Evolutionary conservation across 1,140 invertebrate genomes (phyloP), one percentile per base, ranked within the genome.

Genomic region (Dendroctonus valens): DNA sequence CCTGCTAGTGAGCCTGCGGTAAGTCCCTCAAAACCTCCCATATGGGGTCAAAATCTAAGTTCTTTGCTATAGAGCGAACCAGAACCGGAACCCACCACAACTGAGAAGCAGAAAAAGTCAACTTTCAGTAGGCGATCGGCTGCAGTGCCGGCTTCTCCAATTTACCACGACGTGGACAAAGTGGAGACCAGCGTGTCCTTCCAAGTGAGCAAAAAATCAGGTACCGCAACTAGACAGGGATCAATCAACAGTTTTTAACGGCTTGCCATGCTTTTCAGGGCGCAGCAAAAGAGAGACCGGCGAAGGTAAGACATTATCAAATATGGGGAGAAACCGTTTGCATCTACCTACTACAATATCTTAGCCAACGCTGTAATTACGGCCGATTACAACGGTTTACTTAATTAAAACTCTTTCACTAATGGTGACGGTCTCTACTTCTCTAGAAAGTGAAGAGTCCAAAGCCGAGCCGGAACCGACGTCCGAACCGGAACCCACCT

Each of bases 121-220:
- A 72, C 73, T 11, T 79, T 79, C 62, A 80, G 79, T 67, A 77
- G 80, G 68, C 70, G 79, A 65, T 82, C 76, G 41, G 79, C 81
- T 63, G 74, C 69, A 39, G 51, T 67, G 8, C 65, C 73, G 38
- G 51, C 64, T 15, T 68, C 72, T 2, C 64, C 64, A 48, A 70
- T 73, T 38, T 74, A 48, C n/a, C 44, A 75, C 55, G 68, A 69
- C 26, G 81, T 81, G 59, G 80, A 82, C 59, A 80, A 81, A 41
- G 81, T 85, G 53, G 80, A 83, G 69, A 85, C 84, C 6, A 86
- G 84, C 71, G 83, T 86, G 7, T 84, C 83, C 26, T 85, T 81
- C 76, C 78, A 81, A 73, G 83, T 86, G 67, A 85, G 82, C 74
- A 79, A 80, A 6, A 83, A 81, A 69, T 80, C 83, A 80, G 83